A percentile compares a stretch with the other conserved stretches of the same genome.
These are phyloP conservation scores for Brenthis daphne DNA, from an alignment of 2,888 invertebrate species.

Conservation along the genomic window DNA sequence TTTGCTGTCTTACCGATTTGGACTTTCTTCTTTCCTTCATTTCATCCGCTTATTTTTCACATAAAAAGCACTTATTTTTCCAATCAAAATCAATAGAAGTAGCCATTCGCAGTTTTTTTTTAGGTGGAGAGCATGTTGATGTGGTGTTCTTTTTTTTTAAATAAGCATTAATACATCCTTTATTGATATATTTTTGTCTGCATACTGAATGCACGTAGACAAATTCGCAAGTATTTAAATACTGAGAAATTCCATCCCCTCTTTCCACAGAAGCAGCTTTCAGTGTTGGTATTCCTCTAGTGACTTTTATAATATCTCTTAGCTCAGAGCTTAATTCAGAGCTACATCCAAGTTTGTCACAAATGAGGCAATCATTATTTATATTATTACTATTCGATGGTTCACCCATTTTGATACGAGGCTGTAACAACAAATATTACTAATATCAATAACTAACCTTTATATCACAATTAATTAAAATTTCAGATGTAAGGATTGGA, in stretches of 20 bases:
- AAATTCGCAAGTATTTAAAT: no score
- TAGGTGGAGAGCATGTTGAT: slow-evolving; percentile 6
- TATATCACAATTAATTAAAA: no score
- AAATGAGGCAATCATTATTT: slow-evolving; percentile 3
- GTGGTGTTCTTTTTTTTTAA: slow-evolving; percentile 7
- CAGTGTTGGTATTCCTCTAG: no score
- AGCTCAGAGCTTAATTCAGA: neutral
- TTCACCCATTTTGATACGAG: slow-evolving; percentile 24
- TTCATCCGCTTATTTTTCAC: slow-evolving; percentile 19
- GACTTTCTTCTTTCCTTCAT: slow-evolving; percentile 12
- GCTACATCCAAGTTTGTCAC: neutral
- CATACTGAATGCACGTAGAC: no score
- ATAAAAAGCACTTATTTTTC: slow-evolving; percentile 13
- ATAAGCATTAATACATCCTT: no score
- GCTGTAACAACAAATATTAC: slow-evolving; percentile 21
- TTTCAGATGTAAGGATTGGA: no score
- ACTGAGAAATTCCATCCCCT: no score
- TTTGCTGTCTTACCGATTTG: slow-evolving; percentile 8
- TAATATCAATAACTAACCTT: slow-evolving; percentile 18
- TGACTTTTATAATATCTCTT: neutral
- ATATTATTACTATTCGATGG: slow-evolving; percentile 17
- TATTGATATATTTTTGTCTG: no score
- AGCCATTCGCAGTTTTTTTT: slow-evolving; percentile 13
- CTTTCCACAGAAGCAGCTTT: no score
- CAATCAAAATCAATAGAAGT: slow-evolving; percentile 20